Conservation (phyloP, 2,113 vertebrate genomes). For the Nycticebus coucang region DNA sequence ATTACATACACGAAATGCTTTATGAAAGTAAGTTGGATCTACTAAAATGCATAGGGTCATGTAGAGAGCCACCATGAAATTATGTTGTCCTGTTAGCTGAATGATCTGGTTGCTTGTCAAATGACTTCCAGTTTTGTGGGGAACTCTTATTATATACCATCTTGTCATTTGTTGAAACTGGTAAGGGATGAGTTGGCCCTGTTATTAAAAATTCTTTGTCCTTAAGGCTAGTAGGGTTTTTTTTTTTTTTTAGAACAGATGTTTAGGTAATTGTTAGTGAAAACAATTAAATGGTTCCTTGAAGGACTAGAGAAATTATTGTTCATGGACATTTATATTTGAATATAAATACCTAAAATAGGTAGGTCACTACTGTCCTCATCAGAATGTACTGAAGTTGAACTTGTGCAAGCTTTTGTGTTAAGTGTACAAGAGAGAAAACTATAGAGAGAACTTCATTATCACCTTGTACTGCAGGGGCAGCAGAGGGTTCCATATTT, state of each 20-base stretch:
- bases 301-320: not conserved
- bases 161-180: conserved; percentile 3
- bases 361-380: not conserved
- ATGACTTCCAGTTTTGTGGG: not conserved
- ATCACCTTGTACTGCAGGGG: not conserved
- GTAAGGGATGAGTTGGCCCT: not conserved
- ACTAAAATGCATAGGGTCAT: not conserved
- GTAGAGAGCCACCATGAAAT: not conserved
- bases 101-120: not conserved
- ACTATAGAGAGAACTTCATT: not conserved
- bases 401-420: not conserved
- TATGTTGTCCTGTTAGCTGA: not conserved
- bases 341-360: not conserved
- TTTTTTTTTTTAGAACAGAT: not conserved
- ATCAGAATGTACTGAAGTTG: not conserved
- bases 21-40: not conserved
- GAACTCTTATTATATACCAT: not conserved
- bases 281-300: not conserved
- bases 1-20: too few species aligned
- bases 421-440: conserved; percentile 1
- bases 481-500: not conserved
- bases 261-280: not conserved
- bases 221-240: not conserved
- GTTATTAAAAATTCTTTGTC: not conserved
- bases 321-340: conserved; percentile 5